phyloP scores from a whole-genome alignment of 2,797 vertebrate genomes.

The Poecile montanus region DNA sequence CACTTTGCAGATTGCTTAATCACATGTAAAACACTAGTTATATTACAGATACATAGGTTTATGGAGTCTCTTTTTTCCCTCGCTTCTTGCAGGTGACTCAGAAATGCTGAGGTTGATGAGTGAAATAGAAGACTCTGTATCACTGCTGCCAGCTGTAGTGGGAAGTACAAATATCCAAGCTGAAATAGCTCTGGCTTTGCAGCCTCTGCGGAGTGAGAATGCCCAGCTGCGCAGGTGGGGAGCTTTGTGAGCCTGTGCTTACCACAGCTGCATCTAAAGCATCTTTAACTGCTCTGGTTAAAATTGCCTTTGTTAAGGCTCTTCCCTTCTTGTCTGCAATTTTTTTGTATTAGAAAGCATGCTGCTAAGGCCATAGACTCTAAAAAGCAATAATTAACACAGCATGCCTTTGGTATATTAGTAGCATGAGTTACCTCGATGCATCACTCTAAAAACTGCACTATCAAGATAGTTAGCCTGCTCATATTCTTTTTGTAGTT shows the following conservation, averaged over 20 bases:
- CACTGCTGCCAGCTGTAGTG: constrained; percentile 71
- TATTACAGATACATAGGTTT: neutral
- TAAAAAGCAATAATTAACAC: neutral
- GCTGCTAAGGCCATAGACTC: neutral
- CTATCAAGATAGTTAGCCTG: neutral
- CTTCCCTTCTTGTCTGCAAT: neutral
- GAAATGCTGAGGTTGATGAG: constrained; percentile 80
- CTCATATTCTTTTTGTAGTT: neutral
- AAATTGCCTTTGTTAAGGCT: neutral
- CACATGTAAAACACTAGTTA: neutral
- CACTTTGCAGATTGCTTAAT: neutral
- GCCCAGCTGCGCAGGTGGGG: constrained; percentile 83
- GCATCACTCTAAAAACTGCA: neutral
- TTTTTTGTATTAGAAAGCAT: neutral
- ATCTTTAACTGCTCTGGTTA: neutral
- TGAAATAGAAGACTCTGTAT: constrained; percentile 81
- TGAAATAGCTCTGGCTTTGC: constrained; percentile 80
- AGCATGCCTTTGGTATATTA: neutral
- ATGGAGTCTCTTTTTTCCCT: neutral
- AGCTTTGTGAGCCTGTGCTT: neutral
- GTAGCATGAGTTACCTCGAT: neutral
- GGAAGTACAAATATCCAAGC: constrained; percentile 70
- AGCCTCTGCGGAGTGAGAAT: constrained; percentile 85
- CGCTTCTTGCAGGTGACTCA: constrained; percentile 72
- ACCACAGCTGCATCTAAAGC: fast-evolving